Evolutionary conservation across 2,888 invertebrate species (phyloP).

Genomic region (Gastrophysa polygoni): DNA sequence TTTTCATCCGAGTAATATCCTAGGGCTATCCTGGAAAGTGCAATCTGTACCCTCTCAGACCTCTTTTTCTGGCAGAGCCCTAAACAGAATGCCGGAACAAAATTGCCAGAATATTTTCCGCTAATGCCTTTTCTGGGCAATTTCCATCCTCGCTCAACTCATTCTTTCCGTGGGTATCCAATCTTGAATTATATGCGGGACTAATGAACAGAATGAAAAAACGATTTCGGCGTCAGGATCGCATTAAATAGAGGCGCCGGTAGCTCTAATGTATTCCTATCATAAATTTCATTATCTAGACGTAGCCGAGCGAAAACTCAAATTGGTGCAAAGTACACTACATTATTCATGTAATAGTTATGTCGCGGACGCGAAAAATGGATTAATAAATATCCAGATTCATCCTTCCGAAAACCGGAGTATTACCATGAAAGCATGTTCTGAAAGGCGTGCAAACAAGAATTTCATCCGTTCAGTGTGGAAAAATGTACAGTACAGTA

Average conservation of each 20-base stretch:
- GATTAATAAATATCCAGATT: slow-evolving; percentile 9
- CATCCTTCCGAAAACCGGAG: not conserved
- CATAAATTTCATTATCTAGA: slow-evolving; percentile 18
- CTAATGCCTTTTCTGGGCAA: not conserved
- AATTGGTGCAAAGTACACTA: slow-evolving; percentile 20
- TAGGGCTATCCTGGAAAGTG: too few relatives aligned
- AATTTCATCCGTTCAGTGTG: too few relatives aligned
- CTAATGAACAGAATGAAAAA: slow-evolving; percentile 15
- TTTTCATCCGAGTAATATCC: too few relatives aligned
- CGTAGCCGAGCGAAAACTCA: slow-evolving; percentile 8
- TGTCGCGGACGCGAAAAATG: slow-evolving; percentile 10
- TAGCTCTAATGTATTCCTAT: slow-evolving; percentile 14
- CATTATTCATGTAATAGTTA: slow-evolving; percentile 16
- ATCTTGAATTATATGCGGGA: slow-evolving; percentile 3
- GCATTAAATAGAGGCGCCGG: slow-evolving; percentile 3
- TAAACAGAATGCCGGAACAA: not conserved
- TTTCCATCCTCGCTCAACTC: not conserved
- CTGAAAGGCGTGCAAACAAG: too few relatives aligned
- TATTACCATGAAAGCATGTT: too few relatives aligned
- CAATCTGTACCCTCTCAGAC: not conserved
- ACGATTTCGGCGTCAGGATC: slow-evolving; percentile 12
- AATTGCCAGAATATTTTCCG: not conserved
- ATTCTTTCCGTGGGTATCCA: not conserved
- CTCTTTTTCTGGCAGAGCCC: not conserved
- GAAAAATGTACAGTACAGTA: too few relatives aligned